A percentile compares a stretch with the other conserved stretches of the same genome.
Evolutionary conservation across 1,140 invertebrate genomes (phyloP).

Genomic region (Lordiphosa collinella): DNA sequence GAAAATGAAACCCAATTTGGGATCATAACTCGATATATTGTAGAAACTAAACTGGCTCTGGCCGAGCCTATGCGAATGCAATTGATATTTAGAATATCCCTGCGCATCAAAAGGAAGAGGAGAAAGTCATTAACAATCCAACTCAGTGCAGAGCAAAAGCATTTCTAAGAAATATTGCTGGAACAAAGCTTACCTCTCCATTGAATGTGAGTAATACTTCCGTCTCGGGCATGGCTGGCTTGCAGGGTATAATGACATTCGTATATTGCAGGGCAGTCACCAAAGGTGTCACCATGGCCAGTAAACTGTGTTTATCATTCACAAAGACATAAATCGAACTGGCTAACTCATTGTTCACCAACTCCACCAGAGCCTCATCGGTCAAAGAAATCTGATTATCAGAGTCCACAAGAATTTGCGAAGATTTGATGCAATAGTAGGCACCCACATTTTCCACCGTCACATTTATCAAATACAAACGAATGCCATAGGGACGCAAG

Average conservation of each 20-base stretch:
- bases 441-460: conserved; percentile 81
- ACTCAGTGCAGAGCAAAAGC: neutral
- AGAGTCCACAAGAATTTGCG: neutral
- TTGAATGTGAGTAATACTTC: conserved; percentile 81
- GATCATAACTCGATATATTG: conserved; percentile 28
- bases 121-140: conserved; percentile 16
- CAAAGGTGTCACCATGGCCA: conserved; percentile 79
- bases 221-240: conserved; percentile 84
- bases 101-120: neutral
- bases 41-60: conserved; percentile 25
- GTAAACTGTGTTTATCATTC: conserved; percentile 82
- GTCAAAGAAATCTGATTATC: conserved; percentile 39
- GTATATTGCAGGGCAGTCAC: conserved; percentile 79
- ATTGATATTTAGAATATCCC: conserved; percentile 6
- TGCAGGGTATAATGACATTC: conserved; percentile 83
- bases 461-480: conserved; percentile 79
- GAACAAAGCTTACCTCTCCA: conserved; percentile 47
- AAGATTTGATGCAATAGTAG: conserved; percentile 82
- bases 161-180: neutral
- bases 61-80: conserved; percentile 21
- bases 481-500: conserved; percentile 74
- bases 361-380: conserved; percentile 60
- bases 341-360: conserved; percentile 79
- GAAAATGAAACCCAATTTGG: conserved; percentile 43
- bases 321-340: conserved; percentile 85